These are phyloP conservation scores for Drosophila ananassae DNA, from an alignment of 1,140 invertebrate species.

Conservation along the genomic window DNA sequence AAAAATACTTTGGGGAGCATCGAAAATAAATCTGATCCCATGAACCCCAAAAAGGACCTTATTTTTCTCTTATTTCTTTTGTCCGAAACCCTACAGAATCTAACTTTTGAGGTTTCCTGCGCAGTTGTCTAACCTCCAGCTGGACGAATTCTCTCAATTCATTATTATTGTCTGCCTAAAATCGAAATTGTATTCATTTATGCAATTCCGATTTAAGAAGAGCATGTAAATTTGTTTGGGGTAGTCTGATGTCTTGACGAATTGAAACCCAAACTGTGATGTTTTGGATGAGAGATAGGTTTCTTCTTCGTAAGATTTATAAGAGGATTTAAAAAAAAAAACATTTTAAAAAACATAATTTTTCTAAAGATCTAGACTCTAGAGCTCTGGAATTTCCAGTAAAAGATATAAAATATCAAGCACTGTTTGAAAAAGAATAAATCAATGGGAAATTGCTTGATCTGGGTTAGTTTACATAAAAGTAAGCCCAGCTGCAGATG, in stretches of 20 bases:
- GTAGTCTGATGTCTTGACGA: neutral
- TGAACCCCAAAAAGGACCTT: neutral
- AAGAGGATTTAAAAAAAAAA: too few species aligned
- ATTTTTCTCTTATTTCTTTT: neutral
- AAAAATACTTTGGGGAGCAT: neutral
- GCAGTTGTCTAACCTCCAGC: constrained; percentile 15
- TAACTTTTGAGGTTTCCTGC: constrained; percentile 19
- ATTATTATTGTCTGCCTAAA: constrained; percentile 27
- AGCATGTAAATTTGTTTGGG: constrained; percentile 14
- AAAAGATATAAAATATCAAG: constrained; percentile 6
- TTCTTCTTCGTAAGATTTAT: too few species aligned
- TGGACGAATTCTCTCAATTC: constrained; percentile 15
- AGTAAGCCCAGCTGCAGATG: constrained; percentile 56
- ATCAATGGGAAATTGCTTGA: constrained; percentile 28
- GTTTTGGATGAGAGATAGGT: too few species aligned
- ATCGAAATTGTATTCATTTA: constrained; percentile 33
- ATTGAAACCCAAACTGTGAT: neutral
- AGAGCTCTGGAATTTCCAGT: neutral
- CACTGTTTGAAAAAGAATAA: constrained; percentile 21
- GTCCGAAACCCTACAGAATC: constrained; percentile 17
- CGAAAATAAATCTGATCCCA: constrained; percentile 4
- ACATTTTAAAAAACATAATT: neutral
- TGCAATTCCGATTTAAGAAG: constrained; percentile 20
- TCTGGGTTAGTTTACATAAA: constrained; percentile 46
- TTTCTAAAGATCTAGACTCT: neutral